phyloP scores from a whole-genome alignment of 2,888 invertebrate genomes.

The Hemithea aestivaria region DNA sequence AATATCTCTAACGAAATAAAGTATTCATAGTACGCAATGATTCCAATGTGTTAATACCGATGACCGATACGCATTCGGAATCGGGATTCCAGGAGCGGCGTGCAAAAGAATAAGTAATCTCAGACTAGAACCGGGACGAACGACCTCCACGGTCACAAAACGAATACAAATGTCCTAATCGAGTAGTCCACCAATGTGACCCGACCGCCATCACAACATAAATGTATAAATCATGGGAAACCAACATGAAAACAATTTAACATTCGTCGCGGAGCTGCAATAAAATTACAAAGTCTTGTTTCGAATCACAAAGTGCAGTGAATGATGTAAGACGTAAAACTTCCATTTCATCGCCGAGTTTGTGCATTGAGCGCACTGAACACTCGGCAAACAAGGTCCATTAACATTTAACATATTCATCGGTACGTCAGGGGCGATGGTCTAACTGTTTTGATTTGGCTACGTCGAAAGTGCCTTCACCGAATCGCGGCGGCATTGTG shows the following conservation, averaged over 20 bases:
- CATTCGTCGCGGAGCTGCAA: slow-evolving; percentile 38
- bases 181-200: slow-evolving; percentile 44
- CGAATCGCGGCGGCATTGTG: slow-evolving; percentile 32
- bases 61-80: slow-evolving; percentile 59
- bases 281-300: slow-evolving; percentile 30
- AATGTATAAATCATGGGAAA: slow-evolving; percentile 47
- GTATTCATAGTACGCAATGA: slow-evolving; percentile 47
- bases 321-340: slow-evolving; percentile 20
- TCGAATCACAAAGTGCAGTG: slow-evolving; percentile 20
- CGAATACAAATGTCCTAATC: slow-evolving; percentile 68
- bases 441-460: slow-evolving; percentile 38
- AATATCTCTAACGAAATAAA: slow-evolving; percentile 26
- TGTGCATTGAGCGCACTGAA: slow-evolving; percentile 22
- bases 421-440: slow-evolving; percentile 16
- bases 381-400: slow-evolving; percentile 28
- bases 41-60: slow-evolving; percentile 65
- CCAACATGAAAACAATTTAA: slow-evolving; percentile 38
- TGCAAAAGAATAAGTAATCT: slow-evolving; percentile 59
- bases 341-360: slow-evolving; percentile 7
- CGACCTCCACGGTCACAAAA: slow-evolving; percentile 64
- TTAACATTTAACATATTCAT: slow-evolving; percentile 36
- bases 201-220: slow-evolving; percentile 36
- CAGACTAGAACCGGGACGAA: slow-evolving; percentile 73
- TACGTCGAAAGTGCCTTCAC: slow-evolving; percentile 40
- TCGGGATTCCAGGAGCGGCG: slow-evolving; percentile 52